Evolutionary conservation across 2,113 vertebrate genomes (phyloP), one percentile per base, ranked within the genome.

Genomic region (Gasterosteus aculeatus): DNA sequence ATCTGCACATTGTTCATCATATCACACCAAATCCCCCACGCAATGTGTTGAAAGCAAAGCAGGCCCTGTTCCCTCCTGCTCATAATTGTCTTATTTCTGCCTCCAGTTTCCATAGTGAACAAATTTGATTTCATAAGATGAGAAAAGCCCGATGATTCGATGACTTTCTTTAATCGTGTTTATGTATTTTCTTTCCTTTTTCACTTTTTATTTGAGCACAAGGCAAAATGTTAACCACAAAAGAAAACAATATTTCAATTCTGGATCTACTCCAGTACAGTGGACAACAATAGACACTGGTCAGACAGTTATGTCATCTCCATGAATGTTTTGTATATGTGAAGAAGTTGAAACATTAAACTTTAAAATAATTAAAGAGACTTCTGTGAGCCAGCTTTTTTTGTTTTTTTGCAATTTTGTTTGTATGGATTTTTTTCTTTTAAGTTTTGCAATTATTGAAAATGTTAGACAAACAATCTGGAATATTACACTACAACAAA

Each of bases 21-120:
- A 71, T 74, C 59, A 68, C 64, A n/a, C 70, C 18, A 73, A 70
- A 86, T 22, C 75, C 72, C 72, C 69, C 58, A 58, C n/a, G 18
- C 81, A 87, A 60, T 78, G 60, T 54, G 65, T 49, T 65, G 33
- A 85, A 71, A 69, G 64, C 44, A 69, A 59, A 58, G 56, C 49
- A 26, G 58, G 38, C 54, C 67, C 29, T 15, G 72, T 58, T 79
- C 57, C 78, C 56, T 66, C 54, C 54, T 41, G 42, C 64, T 60
- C 38, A 63, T 78, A 18, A 66, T 61, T 75, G 73, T 54, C 70
- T 60, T 10, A 59, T 85, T 83, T 78, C 26, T 31, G 11, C 41
- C 71, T 33, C 49, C 72, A 41, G 82, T 84, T 90, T 59, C 83
- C 63, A 87, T 87, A 53, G 76, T 6, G 31, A 85, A 33, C 35